Percentiles rank a stretch among this genome's conserved stretches.
phyloP scores from a whole-genome alignment of 2,113 vertebrate species.

The Lipophrys pholis region DNA sequence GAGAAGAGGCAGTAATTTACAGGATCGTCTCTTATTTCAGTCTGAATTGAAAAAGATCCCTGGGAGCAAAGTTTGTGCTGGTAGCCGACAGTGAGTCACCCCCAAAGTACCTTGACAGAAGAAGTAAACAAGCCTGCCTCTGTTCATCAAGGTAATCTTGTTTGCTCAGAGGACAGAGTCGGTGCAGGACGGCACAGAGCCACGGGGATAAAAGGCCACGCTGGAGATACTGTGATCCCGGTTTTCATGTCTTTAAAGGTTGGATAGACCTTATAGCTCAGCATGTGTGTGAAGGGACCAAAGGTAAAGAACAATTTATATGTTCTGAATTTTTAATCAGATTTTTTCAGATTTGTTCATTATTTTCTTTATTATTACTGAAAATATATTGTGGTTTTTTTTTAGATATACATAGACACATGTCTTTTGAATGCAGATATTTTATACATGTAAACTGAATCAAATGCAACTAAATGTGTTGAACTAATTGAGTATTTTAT shows the following conservation, averaged over 20 bases:
- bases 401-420: too few relatives aligned
- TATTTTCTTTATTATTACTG: too few relatives aligned
- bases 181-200: constrained; percentile 47
- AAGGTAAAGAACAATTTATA: too few relatives aligned
- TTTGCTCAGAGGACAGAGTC: constrained; percentile 66
- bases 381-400: too few relatives aligned
- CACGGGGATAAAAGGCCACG: constrained; percentile 39
- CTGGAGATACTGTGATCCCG: constrained; percentile 48
- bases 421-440: too few relatives aligned
- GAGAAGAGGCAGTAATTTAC: neutral
- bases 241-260: constrained; percentile 34
- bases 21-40: constrained; percentile 13
- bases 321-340: too few relatives aligned
- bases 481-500: too few relatives aligned
- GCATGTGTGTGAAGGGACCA: neutral
- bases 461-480: too few relatives aligned
- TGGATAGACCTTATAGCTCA: constrained; percentile 1
- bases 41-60: constrained; percentile 8
- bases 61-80: constrained; percentile 41
- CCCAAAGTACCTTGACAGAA: constrained; percentile 67
- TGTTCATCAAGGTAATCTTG: constrained; percentile 76
- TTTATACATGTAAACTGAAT: too few relatives aligned
- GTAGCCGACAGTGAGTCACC: constrained; percentile 58
- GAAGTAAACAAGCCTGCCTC: constrained; percentile 65
- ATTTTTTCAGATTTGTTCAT: too few relatives aligned